A percentile compares a stretch with the other conserved stretches of the same genome.
phyloP scores from a whole-genome alignment of 2,113 vertebrate genomes.

The Stigmatopora nigra region DNA sequence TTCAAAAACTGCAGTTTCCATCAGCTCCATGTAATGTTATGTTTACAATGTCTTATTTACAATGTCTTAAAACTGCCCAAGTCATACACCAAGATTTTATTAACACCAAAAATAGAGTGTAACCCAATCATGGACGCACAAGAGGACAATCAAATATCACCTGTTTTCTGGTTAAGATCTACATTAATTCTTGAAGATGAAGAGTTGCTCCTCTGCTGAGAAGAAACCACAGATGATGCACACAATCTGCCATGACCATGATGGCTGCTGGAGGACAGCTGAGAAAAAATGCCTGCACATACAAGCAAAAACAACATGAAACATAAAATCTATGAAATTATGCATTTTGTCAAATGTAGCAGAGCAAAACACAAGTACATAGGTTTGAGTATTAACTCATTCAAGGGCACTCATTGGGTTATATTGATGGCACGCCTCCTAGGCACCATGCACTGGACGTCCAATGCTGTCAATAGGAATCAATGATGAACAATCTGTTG shows the following conservation, averaged over 20 bases:
- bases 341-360: too few relatives aligned
- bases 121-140: neutral
- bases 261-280: constrained; percentile 34
- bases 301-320: neutral
- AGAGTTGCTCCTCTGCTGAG: constrained; percentile 53
- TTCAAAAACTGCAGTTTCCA: too few relatives aligned
- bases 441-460: too few relatives aligned
- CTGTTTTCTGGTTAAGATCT: constrained; percentile 72
- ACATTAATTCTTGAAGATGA: constrained; percentile 67
- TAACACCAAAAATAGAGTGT: neutral
- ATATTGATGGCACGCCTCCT: too few relatives aligned
- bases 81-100: neutral
- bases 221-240: constrained; percentile 19
- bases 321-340: neutral
- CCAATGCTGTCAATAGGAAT: too few relatives aligned
- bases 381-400: too few relatives aligned
- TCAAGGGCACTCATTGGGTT: too few relatives aligned
- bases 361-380: too few relatives aligned
- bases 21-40: too few relatives aligned
- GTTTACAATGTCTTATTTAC: too few relatives aligned
- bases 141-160: constrained; percentile 40
- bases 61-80: too few relatives aligned
- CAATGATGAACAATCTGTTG: too few relatives aligned
- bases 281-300: constrained; percentile 45
- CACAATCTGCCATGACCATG: constrained; percentile 40